Percentiles rank a stretch among this genome's conserved stretches.
phyloP scores from a whole-genome alignment of 2,797 vertebrate genomes.

The Otus scops region DNA sequence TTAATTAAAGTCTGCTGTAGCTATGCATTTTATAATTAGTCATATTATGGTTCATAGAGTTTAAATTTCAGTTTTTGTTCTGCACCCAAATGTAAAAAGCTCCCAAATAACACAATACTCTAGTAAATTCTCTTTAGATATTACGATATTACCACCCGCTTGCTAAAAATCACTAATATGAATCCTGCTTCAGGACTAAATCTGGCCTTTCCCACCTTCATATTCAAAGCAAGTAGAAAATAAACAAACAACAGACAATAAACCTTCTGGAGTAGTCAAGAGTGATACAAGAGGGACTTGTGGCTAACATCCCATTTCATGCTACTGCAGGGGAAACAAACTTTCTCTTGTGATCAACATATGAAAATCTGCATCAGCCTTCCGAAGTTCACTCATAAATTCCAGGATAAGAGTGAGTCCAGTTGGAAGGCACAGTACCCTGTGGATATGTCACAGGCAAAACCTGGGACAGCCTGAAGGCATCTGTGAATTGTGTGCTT shows the following conservation, averaged over 20 bases:
- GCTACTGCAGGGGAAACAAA: background rate
- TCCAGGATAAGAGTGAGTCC: background rate
- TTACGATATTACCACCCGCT: background rate
- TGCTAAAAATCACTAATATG: background rate
- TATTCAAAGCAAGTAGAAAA: background rate
- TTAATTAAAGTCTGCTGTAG: slow-evolving; percentile 50
- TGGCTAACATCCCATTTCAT: background rate
- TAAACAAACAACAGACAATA: background rate
- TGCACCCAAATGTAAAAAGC: background rate
- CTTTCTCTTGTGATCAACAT: background rate
- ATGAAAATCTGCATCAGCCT: background rate
- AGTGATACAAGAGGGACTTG: background rate
- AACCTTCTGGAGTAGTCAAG: background rate
- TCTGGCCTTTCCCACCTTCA: background rate
- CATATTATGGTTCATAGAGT: slow-evolving; percentile 10
- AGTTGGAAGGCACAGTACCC: background rate
- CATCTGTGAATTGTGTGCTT: background rate
- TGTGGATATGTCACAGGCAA: background rate
- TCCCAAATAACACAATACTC: background rate
- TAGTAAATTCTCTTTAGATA: background rate
- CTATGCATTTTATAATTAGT: slow-evolving; percentile 62
- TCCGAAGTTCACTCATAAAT: background rate
- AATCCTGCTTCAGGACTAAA: background rate
- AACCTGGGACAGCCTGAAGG: background rate
- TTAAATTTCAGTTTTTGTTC: slow-evolving; percentile 43